A percentile compares a stretch with the other conserved stretches of the same genome.
Evolutionary conservation across 2,888 invertebrate species (phyloP).

Genomic region (Strigamia transsilvanica): DNA sequence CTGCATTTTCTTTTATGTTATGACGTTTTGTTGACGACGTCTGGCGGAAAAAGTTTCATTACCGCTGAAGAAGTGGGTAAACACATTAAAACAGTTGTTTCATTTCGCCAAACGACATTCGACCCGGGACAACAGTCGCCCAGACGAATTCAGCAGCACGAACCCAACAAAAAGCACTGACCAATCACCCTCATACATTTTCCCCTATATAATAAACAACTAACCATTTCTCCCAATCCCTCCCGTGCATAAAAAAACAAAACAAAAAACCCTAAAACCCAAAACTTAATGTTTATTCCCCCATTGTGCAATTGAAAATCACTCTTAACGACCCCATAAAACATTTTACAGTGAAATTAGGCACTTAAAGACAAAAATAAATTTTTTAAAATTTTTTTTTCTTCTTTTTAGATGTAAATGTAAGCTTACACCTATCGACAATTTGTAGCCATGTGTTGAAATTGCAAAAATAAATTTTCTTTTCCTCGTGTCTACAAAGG

Average conservation of each 20-base stretch:
- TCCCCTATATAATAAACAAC: too few relatives aligned
- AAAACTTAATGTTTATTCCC: neutral
- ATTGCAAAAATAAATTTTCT: too few relatives aligned
- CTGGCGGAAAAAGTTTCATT: conserved; percentile 20
- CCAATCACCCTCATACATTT: neutral
- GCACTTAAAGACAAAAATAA: neutral
- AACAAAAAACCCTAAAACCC: too few relatives aligned
- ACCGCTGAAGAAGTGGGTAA: neutral
- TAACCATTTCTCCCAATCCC: too few relatives aligned
- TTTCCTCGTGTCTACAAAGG: too few relatives aligned
- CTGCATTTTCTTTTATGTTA: conserved; percentile 20
- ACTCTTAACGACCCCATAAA: neutral
- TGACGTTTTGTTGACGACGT: conserved; percentile 20
- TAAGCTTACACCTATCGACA: too few relatives aligned
- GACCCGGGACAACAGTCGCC: neutral
- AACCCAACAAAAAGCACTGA: conserved; percentile 15
- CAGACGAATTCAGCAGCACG: conserved; percentile 8
- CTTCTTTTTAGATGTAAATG: neutral
- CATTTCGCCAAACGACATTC: neutral
- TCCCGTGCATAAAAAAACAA: too few relatives aligned
- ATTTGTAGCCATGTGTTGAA: too few relatives aligned
- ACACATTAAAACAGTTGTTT: conserved; percentile 14
- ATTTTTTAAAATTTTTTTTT: neutral
- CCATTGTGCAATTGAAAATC: neutral
- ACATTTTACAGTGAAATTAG: neutral